Conservation (phyloP, 2,797 vertebrate species). For the Sarcophilus harrisii region DNA sequence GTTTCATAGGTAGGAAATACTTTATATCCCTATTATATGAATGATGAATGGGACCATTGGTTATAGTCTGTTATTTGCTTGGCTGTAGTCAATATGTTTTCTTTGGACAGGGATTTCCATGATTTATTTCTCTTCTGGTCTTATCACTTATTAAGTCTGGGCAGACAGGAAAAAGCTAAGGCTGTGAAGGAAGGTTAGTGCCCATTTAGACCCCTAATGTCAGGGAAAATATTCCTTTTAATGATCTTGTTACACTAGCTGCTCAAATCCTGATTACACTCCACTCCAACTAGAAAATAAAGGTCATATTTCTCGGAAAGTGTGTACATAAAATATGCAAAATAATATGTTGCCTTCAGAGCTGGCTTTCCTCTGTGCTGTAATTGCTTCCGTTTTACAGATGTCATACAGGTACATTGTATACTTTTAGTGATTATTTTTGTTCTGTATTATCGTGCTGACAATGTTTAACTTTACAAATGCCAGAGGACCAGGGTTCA, state of each 20-base stretch:
- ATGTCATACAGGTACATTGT: constrained; percentile 77
- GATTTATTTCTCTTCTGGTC: constrained; percentile 89
- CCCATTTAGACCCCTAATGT: constrained; percentile 87
- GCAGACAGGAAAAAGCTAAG: constrained; percentile 86
- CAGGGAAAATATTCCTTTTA: constrained; percentile 86
- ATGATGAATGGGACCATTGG: constrained; percentile 88
- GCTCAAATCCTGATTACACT: constrained; percentile 81
- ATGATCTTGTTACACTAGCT: constrained; percentile 85
- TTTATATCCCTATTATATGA: constrained; percentile 88
- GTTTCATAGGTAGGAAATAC: constrained; percentile 86
- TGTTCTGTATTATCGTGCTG: constrained; percentile 45
- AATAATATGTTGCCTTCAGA: constrained; percentile 84
- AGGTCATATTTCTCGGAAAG: constrained; percentile 86
- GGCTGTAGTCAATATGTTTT: constrained; percentile 91
- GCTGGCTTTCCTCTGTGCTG: constrained; percentile 82
- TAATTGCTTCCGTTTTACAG: constrained; percentile 83
- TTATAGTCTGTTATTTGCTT: constrained; percentile 89
- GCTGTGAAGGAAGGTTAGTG: constrained; percentile 85
- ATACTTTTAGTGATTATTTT: constrained; percentile 67
- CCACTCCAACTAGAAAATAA: constrained; percentile 86
- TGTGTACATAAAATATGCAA: constrained; percentile 86
- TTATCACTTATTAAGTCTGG: constrained; percentile 90
- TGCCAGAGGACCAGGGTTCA: constrained; percentile 10
- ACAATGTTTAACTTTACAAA: constrained; percentile 58
- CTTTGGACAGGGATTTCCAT: constrained; percentile 89